Evolutionary conservation across 2,113 vertebrate species (phyloP), one percentile per base, ranked within the genome.

Genomic region (Tetrao urogallus): DNA sequence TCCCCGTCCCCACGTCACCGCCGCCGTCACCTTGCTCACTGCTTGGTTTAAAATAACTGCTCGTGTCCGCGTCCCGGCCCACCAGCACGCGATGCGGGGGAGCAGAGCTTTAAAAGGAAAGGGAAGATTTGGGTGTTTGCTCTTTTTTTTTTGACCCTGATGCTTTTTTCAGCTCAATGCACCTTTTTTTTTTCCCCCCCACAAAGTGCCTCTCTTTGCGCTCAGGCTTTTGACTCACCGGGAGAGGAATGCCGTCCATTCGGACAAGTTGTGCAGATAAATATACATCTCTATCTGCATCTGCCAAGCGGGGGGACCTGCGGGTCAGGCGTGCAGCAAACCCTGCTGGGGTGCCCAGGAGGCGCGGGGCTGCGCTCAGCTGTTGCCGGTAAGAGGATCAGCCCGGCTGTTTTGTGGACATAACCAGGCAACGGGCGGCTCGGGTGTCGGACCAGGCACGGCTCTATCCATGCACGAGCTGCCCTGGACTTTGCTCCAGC

Each of bases 211-310:
- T 78, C 91, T 66, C 40, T 90, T 95, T 70, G 86, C 15, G 34
- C 76, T 2, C 45, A 87, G 86, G 11, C 74, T 91, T 97, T 98
- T 97, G 97, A 97, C 96, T 97, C 95, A 92, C 66, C 79, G 54
- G 11, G 61, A 58, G 58, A 97, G 96, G 98, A 98, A 98, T 96
- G 97, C 90, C 24, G 34, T 65, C 92, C 83, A 94, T 85, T 81
- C 63, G 11, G 74, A 42, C 77, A 43, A 92, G 82, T 82, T 42
- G 82, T 4, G 56, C 32, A 72, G 87, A 89, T 45, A 92, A 91
- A 91, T 94, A 93, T 91, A 34, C 66, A 93, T 89, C 95, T 71
- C 28, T 14, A 82, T 65, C 82, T 22, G 54, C 45, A 74, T 70
- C 40, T 27, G 89, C 72, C 82, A 77, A 94, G 45, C 72, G 72